These are phyloP conservation scores for Alethe castanea DNA, from an alignment of 2,113 vertebrate genomes.

Conservation along the genomic window DNA sequence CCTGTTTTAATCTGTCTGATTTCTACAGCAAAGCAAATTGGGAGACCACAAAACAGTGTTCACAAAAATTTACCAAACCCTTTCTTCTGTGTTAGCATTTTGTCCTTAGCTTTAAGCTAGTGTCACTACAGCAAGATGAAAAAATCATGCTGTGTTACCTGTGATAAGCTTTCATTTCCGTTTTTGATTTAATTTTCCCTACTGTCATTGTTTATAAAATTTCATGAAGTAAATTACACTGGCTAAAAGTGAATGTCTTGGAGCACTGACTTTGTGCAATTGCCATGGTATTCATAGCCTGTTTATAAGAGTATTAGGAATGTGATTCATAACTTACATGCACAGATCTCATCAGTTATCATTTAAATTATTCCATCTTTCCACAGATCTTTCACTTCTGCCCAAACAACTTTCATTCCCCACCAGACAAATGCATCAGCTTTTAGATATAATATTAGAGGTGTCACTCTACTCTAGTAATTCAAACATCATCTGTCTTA, in stretches of 20 bases:
- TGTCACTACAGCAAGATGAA: not conserved
- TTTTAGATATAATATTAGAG: not conserved
- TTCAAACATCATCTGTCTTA: constrained; percentile 1
- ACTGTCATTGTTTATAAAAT: not conserved
- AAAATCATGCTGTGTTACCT: not conserved
- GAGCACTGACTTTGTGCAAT: not conserved
- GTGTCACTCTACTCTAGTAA: not conserved
- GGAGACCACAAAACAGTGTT: not conserved
- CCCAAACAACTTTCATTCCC: not conserved
- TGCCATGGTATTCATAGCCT: not conserved
- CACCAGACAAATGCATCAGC: not conserved
- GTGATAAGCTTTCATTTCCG: not conserved
- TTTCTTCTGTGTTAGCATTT: not conserved
- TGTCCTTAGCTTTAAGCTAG: not conserved
- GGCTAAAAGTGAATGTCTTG: not conserved
- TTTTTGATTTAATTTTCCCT: not conserved
- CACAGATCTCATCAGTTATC: not conserved
- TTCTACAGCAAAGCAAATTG: not conserved
- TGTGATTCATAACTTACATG: not conserved
- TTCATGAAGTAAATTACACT: not conserved
- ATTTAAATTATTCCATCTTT: not conserved
- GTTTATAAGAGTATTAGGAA: not conserved
- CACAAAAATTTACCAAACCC: not conserved
- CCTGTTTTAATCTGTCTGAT: not conserved
- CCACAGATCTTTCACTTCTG: not conserved